Evolutionary conservation across 2,113 vertebrate species (phyloP).

Genomic region (Gorilla gorilla): DNA sequence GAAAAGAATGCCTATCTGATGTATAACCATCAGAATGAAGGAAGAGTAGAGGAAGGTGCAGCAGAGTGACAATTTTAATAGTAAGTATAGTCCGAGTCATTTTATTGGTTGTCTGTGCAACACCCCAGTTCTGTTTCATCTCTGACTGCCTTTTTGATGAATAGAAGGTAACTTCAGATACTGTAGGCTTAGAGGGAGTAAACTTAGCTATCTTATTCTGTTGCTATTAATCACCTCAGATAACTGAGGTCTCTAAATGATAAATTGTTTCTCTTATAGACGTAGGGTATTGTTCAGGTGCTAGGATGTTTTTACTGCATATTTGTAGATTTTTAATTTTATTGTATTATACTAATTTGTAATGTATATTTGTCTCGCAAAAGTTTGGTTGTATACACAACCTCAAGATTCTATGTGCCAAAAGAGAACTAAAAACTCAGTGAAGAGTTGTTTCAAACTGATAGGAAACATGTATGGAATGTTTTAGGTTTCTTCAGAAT

Average conservation of each 20-base stretch:
- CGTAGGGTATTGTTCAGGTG: not conserved
- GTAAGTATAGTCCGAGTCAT: not conserved
- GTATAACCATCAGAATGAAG: not conserved
- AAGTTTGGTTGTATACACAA: not conserved
- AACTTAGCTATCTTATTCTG: not conserved
- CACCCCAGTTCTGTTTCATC: not conserved
- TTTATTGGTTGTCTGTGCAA: not conserved
- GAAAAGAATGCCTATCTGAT: not conserved
- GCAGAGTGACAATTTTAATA: not conserved
- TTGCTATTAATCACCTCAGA: constrained; percentile 7
- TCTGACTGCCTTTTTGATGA: constrained; percentile 25
- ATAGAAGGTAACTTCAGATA: constrained; percentile 22
- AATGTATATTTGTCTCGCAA: not conserved
- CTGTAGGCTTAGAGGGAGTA: not conserved
- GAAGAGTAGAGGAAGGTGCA: not conserved
- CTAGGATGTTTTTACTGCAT: not conserved
- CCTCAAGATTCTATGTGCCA: not conserved
- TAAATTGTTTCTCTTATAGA: not conserved
- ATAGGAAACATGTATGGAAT: not conserved
- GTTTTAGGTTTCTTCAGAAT: not conserved
- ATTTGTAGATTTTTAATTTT: not conserved
- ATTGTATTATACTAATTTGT: not conserved
- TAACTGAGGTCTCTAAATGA: constrained; percentile 2
- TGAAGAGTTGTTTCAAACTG: not conserved
- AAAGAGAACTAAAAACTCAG: not conserved